Percentiles rank a stretch among this genome's conserved stretches.
Conservation (phyloP, 2,113 vertebrate genomes). For the Psittacula cyanocephala region DNA sequence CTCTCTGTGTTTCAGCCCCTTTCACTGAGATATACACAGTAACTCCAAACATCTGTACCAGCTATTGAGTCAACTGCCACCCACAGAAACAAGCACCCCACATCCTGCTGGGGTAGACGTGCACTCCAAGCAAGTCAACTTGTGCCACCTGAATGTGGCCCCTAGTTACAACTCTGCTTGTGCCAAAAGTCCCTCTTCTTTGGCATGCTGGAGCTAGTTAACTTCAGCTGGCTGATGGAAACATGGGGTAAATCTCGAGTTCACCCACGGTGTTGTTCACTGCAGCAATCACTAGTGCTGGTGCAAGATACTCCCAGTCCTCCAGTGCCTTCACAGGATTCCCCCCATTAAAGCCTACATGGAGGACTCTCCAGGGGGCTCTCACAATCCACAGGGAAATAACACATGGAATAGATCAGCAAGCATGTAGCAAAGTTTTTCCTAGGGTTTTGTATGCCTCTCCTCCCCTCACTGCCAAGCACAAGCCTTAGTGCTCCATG, state of each 20-base stretch:
- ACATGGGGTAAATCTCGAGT: not conserved
- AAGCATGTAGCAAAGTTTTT: not conserved
- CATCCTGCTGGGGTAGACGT: not conserved
- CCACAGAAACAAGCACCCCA: not conserved
- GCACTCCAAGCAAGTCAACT: too few relatives aligned
- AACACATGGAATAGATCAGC: not conserved
- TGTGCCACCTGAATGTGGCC: not conserved
- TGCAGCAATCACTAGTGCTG: not conserved
- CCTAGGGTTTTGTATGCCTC: not conserved
- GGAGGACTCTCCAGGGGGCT: not conserved
- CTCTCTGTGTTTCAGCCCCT: not conserved
- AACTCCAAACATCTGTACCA: not conserved
- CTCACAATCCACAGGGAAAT: not conserved
- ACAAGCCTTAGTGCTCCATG: not conserved
- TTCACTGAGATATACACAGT: not conserved
- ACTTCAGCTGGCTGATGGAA: not conserved
- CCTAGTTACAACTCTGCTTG: not conserved
- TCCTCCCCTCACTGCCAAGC: not conserved
- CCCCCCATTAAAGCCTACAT: not conserved
- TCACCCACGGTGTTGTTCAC: not conserved
- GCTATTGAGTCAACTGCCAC: not conserved
- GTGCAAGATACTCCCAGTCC: not conserved
- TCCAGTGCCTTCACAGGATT: not conserved
- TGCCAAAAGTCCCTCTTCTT: not conserved
- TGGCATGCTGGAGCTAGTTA: not conserved